Evolutionary conservation across 2,888 invertebrate genomes (phyloP), one percentile per base, ranked within the genome.

Genomic region (Hyalella azteca): DNA sequence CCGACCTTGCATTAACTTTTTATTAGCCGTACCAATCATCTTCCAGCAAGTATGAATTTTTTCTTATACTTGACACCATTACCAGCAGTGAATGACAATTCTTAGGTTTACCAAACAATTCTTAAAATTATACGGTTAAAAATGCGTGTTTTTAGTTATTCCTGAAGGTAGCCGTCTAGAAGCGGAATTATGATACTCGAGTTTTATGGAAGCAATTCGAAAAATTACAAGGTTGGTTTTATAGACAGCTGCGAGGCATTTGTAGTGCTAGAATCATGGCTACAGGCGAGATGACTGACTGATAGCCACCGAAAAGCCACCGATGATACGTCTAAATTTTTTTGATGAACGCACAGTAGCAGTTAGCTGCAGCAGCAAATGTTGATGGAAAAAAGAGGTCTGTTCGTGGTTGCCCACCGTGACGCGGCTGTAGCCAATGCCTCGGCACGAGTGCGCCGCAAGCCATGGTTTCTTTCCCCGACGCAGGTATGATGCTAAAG

Each of bases 191-290:
- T 66, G 19, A 29, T 66, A 36, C 29, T 66, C 19, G 66, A 66
- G 36, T 66, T 36, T 36, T 66, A 66, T 66, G 66, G 66, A 66
- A 66, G 66, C 36, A 66, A 66, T 66, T 66, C 66, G 19, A 66
- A 66, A 66, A 36, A 66, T 66, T 66, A 29, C 66, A 66, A 66
- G 66, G 66, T 66, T 66, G 66, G 32, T 15, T 45, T 15, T 15
- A 11, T 45, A 66, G n/a, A 36, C 36, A 36, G 36, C 3, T 32
- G 36, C 22, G 32, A 19, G 19, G 19, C 66, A 29, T n/a, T n/a
- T n/a, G n/a, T n/a, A n/a, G n/a, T n/a, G n/a, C n/a, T n/a, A n/a
- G n/a, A n/a, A n/a, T n/a, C n/a, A n/a, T n/a, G n/a, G n/a, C n/a
- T n/a, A n/a, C n/a, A n/a, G n/a, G n/a, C n/a, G n/a, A n/a, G n/a